These are phyloP conservation scores for Hyles lineata DNA, from an alignment of 2,888 invertebrate genomes.

Conservation along the genomic window DNA sequence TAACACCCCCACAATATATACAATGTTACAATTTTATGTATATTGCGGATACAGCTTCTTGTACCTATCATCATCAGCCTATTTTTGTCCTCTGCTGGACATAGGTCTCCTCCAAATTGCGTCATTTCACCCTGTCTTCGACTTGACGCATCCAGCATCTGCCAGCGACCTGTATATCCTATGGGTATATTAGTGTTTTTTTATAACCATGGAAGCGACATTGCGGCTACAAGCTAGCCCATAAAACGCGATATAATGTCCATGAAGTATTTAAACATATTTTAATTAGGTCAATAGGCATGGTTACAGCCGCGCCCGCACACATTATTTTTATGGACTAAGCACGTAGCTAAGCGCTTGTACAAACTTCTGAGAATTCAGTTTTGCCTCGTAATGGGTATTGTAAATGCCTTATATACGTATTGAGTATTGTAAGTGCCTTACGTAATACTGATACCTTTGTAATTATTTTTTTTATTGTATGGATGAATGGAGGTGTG, in stretches of 20 bases:
- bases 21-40: too few relatives aligned
- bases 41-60: too few relatives aligned
- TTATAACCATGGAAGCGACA: too few relatives aligned
- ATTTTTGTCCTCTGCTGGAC: too few relatives aligned
- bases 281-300: constrained; percentile 47
- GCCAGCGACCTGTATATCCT: too few relatives aligned
- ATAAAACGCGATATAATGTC: not conserved
- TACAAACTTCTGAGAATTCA: constrained; percentile 2
- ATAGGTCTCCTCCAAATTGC: too few relatives aligned
- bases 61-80: too few relatives aligned
- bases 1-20: too few relatives aligned
- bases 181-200: too few relatives aligned
- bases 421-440: not conserved
- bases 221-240: not conserved
- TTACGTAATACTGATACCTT: not conserved
- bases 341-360: constrained; percentile 27
- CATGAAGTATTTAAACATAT: constrained; percentile 30
- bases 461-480: not conserved
- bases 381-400: constrained; percentile 13
- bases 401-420: not conserved
- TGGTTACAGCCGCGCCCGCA: constrained; percentile 35
- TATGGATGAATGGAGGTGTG: not conserved
- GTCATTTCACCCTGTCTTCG: too few relatives aligned
- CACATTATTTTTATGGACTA: constrained; percentile 36
- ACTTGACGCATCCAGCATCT: too few relatives aligned